A percentile compares a stretch with the other conserved stretches of the same genome.
Conservation (phyloP, 2,797 vertebrate species). For the Lates japonicus region DNA sequence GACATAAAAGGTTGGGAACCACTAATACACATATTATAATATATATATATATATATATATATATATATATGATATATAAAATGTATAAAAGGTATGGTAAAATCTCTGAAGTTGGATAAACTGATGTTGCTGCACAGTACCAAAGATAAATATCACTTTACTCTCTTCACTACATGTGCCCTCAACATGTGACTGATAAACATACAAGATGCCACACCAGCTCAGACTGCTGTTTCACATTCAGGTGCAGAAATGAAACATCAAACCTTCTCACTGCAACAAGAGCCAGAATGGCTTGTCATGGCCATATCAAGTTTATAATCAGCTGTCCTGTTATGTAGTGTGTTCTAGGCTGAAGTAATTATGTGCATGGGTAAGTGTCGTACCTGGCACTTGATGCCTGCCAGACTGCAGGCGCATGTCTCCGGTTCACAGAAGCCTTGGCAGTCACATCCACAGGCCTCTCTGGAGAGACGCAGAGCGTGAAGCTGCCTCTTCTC, state of each 20-base stretch:
- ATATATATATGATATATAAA: too few species aligned
- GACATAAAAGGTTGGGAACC: too few species aligned
- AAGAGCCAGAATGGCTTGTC: neutral
- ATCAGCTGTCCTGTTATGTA: neutral
- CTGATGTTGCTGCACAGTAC: neutral
- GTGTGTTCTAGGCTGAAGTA: neutral
- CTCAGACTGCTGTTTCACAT: neutral
- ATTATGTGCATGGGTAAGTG: neutral
- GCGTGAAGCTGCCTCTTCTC: conserved; percentile 92
- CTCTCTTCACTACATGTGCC: neutral
- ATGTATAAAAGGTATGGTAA: neutral
- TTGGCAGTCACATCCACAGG: conserved; percentile 92
- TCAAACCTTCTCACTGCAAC: neutral
- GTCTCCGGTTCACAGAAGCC: conserved; percentile 94
- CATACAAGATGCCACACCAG: neutral
- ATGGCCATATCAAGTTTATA: neutral
- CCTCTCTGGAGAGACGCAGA: conserved; percentile 91
- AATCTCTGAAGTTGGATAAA: neutral
- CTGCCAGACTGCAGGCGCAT: conserved; percentile 92
- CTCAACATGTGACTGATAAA: neutral
- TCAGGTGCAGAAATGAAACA: neutral
- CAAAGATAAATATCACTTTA: neutral
- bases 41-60: too few species aligned
- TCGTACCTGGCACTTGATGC: conserved; percentile 95
- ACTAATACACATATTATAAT: too few species aligned